phyloP scores from a whole-genome alignment of 2,797 vertebrate species.

The Pelodytes ibericus region DNA sequence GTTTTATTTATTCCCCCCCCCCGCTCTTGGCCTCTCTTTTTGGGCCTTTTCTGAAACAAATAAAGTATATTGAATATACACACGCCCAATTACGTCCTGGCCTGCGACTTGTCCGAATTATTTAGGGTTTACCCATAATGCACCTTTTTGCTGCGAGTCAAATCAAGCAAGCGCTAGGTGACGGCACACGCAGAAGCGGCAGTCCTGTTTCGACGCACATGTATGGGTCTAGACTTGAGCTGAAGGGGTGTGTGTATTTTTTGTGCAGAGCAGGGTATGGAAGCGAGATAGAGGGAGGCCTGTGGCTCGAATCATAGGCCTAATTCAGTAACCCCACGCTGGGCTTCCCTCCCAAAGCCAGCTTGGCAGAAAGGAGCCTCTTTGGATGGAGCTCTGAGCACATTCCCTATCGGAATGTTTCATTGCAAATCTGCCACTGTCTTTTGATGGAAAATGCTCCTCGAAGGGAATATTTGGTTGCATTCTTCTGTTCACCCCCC shows the following conservation, averaged over 20 bases:
- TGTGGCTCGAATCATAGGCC: not conserved
- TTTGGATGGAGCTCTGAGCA: slow-evolving; percentile 7
- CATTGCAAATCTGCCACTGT: slow-evolving; percentile 6
- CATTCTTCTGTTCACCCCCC: slow-evolving; percentile 33
- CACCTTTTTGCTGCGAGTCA: too few relatives aligned
- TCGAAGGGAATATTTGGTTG: slow-evolving; percentile 50
- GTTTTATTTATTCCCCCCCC: too few relatives aligned
- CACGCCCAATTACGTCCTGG: too few relatives aligned
- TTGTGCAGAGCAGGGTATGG: not conserved
- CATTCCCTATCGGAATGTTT: slow-evolving; percentile 15
- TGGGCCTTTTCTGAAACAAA: too few relatives aligned
- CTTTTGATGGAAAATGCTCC: slow-evolving; percentile 44
- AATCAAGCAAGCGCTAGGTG: too few relatives aligned
- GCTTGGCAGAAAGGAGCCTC: not conserved
- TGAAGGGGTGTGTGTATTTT: not conserved
- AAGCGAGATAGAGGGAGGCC: not conserved
- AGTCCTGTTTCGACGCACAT: too few relatives aligned
- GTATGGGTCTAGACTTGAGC: too few relatives aligned
- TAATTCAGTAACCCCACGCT: slow-evolving; percentile 10
- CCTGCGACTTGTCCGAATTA: too few relatives aligned
- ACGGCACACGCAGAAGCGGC: too few relatives aligned
- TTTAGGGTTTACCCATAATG: too few relatives aligned
- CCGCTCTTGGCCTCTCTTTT: too few relatives aligned
- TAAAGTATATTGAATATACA: too few relatives aligned
- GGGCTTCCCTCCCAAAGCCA: slow-evolving; percentile 3